Evolutionary conservation across 2,113 vertebrate genomes (phyloP), one percentile per base, ranked within the genome.

Genomic region (Strix uralensis): DNA sequence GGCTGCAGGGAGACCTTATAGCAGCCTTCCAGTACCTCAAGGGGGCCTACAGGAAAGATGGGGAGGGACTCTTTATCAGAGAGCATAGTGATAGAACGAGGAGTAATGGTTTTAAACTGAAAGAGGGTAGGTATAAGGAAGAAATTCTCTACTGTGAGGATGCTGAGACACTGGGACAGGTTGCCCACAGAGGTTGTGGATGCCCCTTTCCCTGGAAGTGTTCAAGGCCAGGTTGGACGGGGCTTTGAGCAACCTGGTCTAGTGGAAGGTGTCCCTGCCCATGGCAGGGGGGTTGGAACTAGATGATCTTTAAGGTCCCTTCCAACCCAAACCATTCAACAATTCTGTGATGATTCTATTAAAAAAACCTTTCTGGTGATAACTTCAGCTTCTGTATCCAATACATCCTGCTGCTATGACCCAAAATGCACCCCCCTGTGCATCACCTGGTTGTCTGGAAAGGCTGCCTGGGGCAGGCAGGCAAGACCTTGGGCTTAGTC

Each of bases 331-430:
- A n/a, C 13, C 15, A 20, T 57, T 74, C 38, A 23, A 15, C 30
- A 27, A 40, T 42, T 30, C 27, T 55, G 13, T 57, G 25, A 62
- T 25, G 11, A 70, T 19, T 36, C 32, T 70, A 36, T 44, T 12
- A 44, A 61, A 79, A 81, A 32, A 1, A 0, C 3, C 8, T 63
- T 77, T 13, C 4, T 1, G 1, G 21, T 7, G 1, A 7, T 49
- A 61, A 36, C 34, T 86, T 80, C 51, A 66, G 12, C 23, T 72
- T 20, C 74, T 27, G 11, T 18, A 63, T 34, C 47, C 0, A 5
- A 13, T 54, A 42, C 1, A 2, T n/a, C 30, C 73, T 70, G 0
- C 38, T 62, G 49, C 29, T 57, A 0, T 36, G 36, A 71, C n/a
- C 65, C 69, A 40, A 93, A 85, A 70, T 9, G 18, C 27, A 61